Percentiles rank a stretch among this genome's conserved stretches.
Evolutionary conservation across 2,113 vertebrate genomes (phyloP).

Genomic region (Lates calcarifer): DNA sequence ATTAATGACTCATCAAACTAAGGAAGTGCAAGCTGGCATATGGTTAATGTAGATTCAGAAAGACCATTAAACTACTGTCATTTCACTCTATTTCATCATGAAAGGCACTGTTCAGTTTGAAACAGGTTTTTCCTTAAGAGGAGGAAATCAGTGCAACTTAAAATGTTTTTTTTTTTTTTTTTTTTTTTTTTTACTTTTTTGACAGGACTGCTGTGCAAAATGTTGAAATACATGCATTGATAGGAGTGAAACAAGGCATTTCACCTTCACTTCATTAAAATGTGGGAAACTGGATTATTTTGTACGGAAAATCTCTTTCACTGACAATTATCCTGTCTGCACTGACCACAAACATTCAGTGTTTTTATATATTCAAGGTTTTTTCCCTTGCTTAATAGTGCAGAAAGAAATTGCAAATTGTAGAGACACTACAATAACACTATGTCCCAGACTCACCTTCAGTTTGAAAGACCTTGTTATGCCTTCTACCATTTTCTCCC

Average conservation of each 20-base stretch:
- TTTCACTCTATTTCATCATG: slow-evolving; percentile 71
- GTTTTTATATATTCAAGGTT: slow-evolving; percentile 36
- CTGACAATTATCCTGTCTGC: slow-evolving; percentile 27
- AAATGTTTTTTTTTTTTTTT: slow-evolving; percentile 18
- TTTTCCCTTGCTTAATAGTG: slow-evolving; percentile 7
- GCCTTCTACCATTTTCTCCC: neutral
- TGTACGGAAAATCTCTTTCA: slow-evolving; percentile 30
- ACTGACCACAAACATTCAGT: slow-evolving; percentile 29
- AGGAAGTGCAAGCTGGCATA: slow-evolving; percentile 53
- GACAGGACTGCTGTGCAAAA: slow-evolving; percentile 37
- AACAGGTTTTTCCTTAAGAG: slow-evolving; percentile 39
- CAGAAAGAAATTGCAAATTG: slow-evolving; percentile 8
- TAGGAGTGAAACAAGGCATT: slow-evolving; percentile 8
- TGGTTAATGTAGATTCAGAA: slow-evolving; percentile 61
- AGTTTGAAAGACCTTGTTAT: neutral
- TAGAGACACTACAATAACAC: neutral
- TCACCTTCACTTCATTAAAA: slow-evolving; percentile 37
- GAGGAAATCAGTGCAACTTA: slow-evolving; percentile 37
- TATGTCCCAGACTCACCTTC: neutral
- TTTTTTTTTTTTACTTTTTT: neutral
- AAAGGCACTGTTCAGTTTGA: slow-evolving; percentile 38
- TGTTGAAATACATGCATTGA: slow-evolving; percentile 40
- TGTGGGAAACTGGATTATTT: neutral
- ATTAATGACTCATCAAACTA: slow-evolving; percentile 70
- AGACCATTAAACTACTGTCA: slow-evolving; percentile 61